These are phyloP conservation scores for Ailuropoda melanoleuca DNA, from an alignment of 2,113 vertebrate genomes.

Conservation along the genomic window DNA sequence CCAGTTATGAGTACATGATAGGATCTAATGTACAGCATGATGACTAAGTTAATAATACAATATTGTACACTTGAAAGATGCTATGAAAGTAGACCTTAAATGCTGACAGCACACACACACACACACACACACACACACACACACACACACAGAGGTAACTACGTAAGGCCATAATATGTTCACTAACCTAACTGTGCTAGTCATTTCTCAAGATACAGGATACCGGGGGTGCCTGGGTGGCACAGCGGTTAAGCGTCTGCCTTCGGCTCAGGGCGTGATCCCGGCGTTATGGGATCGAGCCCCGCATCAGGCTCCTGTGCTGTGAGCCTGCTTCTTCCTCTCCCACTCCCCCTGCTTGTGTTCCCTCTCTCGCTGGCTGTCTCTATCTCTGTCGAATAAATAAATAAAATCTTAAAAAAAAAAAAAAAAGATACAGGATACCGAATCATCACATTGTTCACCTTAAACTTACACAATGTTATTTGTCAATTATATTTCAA, in stretches of 20 bases:
- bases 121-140: background rate
- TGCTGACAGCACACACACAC: background rate
- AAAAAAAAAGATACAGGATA: background rate
- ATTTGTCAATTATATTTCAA: background rate
- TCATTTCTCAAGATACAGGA: background rate
- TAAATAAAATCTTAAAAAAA: too few relatives aligned
- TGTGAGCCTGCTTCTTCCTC: too few relatives aligned
- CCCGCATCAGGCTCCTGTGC: too few relatives aligned
- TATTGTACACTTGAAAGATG: background rate
- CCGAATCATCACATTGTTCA: background rate
- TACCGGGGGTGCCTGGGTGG: too few relatives aligned
- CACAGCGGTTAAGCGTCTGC: too few relatives aligned
- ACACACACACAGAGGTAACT: background rate
- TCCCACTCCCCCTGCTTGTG: too few relatives aligned
- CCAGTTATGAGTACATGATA: background rate
- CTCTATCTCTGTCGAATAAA: too few relatives aligned
- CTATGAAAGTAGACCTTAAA: background rate
- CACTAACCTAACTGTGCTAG: background rate
- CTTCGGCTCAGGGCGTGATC: too few relatives aligned
- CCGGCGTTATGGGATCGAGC: too few relatives aligned
- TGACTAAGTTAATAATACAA: background rate
- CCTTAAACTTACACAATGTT: background rate
- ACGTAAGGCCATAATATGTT: background rate
- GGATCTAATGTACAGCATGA: background rate
- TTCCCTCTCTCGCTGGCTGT: too few relatives aligned